phyloP scores from a whole-genome alignment of 2,888 invertebrate genomes.

The Himalopsyche tibetana region DNA sequence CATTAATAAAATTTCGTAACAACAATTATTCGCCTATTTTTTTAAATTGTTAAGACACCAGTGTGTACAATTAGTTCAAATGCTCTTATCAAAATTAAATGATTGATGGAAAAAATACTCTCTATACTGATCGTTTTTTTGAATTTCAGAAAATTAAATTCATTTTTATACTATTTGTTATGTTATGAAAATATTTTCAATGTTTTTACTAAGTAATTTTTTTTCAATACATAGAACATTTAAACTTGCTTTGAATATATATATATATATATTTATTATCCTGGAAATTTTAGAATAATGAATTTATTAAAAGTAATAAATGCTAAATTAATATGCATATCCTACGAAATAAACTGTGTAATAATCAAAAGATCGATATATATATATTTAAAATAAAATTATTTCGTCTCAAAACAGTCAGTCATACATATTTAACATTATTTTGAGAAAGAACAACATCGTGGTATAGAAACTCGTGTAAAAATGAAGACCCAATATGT shows the following conservation, averaged over 20 bases:
- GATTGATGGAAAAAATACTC: constrained; percentile 17
- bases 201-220: background rate
- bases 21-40: background rate
- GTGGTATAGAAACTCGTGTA: no score
- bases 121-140: background rate
- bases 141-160: background rate
- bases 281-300: background rate
- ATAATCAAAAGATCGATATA: no score
- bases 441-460: no score
- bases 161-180: no score
- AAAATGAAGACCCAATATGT: no score
- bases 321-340: no score
- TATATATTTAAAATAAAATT: no score
- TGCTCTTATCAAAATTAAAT: background rate
- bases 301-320: no score
- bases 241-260: background rate
- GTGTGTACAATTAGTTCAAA: background rate
- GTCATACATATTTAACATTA: no score
- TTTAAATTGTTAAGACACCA: background rate
- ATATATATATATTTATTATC: background rate
- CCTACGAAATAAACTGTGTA: no score
- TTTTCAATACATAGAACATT: background rate
- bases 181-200: background rate
- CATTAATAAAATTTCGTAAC: background rate
- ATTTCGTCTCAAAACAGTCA: no score